Percentiles rank a stretch among this genome's conserved stretches.
Evolutionary conservation across 2,113 vertebrate species (phyloP).

Genomic region (Melanotaenia duboulayi): DNA sequence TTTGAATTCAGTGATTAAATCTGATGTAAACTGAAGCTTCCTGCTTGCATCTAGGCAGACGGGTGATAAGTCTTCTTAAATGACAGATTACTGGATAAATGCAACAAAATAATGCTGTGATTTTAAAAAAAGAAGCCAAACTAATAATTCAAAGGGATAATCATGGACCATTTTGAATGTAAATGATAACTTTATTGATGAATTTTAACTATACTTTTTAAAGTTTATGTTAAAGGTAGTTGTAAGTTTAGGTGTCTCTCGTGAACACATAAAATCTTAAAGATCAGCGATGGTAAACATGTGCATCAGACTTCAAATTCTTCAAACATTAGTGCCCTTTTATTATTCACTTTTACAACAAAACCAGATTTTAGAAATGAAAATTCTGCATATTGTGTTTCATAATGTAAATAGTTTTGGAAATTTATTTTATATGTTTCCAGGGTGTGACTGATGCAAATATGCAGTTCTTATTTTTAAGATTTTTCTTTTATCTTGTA

Average conservation of each 20-base stretch:
- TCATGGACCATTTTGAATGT: constrained; percentile 21
- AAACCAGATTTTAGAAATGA: no score
- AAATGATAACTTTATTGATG: neutral
- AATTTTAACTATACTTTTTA: constrained; percentile 9
- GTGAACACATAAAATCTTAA: neutral
- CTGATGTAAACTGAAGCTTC: neutral
- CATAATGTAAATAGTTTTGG: neutral
- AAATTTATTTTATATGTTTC: neutral
- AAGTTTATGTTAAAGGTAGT: neutral
- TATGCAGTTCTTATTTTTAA: neutral
- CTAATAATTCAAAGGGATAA: neutral
- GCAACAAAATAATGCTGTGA: neutral
- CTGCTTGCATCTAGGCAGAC: neutral
- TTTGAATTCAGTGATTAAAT: neutral
- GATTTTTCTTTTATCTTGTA: neutral
- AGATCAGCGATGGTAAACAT: no score
- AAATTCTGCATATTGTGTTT: no score
- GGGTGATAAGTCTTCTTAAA: neutral
- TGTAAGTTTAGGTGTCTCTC: neutral
- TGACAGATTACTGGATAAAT: neutral
- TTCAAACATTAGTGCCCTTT: neutral
- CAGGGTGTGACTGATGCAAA: neutral
- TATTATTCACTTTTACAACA: neutral
- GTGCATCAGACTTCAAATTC: neutral
- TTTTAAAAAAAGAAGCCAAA: neutral